phyloP scores from a whole-genome alignment of 1,140 invertebrate genomes.

The Drosophila saltans region DNA sequence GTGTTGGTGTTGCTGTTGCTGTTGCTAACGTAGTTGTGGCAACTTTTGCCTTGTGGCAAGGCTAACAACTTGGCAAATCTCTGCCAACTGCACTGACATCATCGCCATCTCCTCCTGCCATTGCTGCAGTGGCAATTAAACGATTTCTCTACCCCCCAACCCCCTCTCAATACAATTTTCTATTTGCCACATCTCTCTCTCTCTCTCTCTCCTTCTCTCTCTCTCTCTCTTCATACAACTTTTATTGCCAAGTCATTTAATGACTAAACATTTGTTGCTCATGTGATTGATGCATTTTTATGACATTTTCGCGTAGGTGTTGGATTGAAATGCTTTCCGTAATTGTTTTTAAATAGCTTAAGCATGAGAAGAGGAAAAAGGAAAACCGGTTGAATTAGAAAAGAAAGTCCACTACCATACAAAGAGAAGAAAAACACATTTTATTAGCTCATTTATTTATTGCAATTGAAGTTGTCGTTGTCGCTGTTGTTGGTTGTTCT shows the following conservation, averaged over 20 bases:
- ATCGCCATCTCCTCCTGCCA: constrained; percentile 35
- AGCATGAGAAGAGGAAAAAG: not conserved
- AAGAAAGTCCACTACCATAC: constrained; percentile 35
- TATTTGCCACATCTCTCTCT: not conserved
- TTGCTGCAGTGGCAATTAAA: constrained; percentile 61
- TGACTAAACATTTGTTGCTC: constrained; percentile 54
- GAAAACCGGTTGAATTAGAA: constrained; percentile 8
- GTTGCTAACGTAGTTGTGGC: not conserved
- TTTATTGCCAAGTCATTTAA: constrained; percentile 59
- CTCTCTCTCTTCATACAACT: not conserved
- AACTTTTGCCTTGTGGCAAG: constrained; percentile 42
- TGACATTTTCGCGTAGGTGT: constrained; percentile 59
- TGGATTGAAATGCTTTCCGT: constrained; percentile 28
- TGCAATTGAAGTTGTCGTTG: constrained; percentile 40
- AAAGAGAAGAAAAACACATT: constrained; percentile 2
- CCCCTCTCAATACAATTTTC: constrained; percentile 26
- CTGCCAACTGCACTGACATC: constrained; percentile 39
- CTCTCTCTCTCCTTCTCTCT: not conserved
- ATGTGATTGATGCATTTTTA: constrained; percentile 66
- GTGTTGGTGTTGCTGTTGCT: constrained; percentile 26
- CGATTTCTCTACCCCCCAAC: constrained; percentile 41
- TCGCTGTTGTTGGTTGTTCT: constrained; percentile 6
- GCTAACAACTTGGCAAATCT: constrained; percentile 49
- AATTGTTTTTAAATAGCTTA: constrained; percentile 66
- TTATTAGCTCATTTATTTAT: constrained; percentile 48